phyloP scores from a whole-genome alignment of 2,797 vertebrate species.

The Sebastes oblongus region DNA sequence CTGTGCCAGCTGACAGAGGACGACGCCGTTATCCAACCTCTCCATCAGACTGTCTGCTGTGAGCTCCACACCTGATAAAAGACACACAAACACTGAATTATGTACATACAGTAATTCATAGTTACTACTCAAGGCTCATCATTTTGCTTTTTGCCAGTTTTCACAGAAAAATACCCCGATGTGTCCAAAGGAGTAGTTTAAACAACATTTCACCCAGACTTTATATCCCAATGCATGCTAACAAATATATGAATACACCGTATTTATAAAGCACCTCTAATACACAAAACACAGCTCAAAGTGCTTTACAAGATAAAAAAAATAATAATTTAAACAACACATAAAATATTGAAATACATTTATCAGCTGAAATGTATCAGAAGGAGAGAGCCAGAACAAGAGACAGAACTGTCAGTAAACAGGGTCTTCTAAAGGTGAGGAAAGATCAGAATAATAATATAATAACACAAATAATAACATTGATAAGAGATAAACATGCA shows the following conservation, averaged over 20 bases:
- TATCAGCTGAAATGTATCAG: not conserved
- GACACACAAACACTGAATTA: constrained; percentile 9
- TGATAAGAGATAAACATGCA: not conserved
- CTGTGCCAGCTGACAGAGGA: constrained; percentile 93
- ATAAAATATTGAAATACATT: not conserved
- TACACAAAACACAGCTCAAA: not conserved
- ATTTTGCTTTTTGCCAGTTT: not conserved
- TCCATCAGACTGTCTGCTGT: constrained; percentile 93
- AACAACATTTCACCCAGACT: not conserved
- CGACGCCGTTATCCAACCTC: constrained; percentile 91
- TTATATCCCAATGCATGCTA: not conserved
- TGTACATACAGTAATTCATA: not conserved
- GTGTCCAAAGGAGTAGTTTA: not conserved
- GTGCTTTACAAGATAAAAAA: not conserved
- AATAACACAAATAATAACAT: no score
- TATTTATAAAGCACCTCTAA: no score
- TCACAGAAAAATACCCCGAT: not conserved
- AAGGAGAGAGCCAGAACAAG: not conserved
- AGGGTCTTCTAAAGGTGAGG: not conserved
- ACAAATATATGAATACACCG: not conserved
- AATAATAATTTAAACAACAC: not conserved
- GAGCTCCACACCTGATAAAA: constrained; percentile 86
- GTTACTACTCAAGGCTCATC: not conserved
- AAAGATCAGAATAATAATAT: not conserved
- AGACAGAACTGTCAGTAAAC: not conserved